Base-by-base conservation (phyloP, 2,113 vertebrate genomes). In the Eudyptes chrysolophus region DNA sequence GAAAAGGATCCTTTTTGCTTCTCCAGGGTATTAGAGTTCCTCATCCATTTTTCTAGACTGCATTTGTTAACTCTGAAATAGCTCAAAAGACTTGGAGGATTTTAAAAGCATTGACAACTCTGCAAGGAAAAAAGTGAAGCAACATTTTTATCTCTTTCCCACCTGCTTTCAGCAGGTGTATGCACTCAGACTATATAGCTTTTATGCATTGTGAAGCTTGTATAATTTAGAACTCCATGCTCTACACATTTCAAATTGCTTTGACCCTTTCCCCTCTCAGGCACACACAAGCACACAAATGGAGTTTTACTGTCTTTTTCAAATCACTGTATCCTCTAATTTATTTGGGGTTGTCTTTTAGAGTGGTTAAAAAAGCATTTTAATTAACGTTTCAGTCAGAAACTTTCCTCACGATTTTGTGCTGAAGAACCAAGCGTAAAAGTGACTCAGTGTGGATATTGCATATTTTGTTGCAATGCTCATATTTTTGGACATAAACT, bases 101-200 rank as follows among this genome's bases (percentile, higher is more conserved):
- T 82, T 96, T 94, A 75, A 98, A 97, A 95, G 34, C 48, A 84
- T 42, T 79, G 36, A 95, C 15, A 81, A 51, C 32, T 92, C 66
- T 89, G 38, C n/a, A 92, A 90, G 54, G 32, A 89, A 87, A 83
- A 90, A 79, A n/a, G 13, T 25, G 48, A 92, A 68, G 29, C 9
- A 78, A 79, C 60, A 87, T 89, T 97, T 97, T 97, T 94, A 96
- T 96, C 88, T 97, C 83, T 84, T 96, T 94, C 89, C 65, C 89
- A 95, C 80, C 77, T 96, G 80, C 55, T 92, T 97, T 92, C 74
- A 85, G 96, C 25, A 84, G 87, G 87, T 96, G 79, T 64, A 60
- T 34, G n/a, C 51, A 78, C 57, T 80, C 82, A 83, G 61, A 78
- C 60, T 68, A 52, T 22, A 80, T 30, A 69, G 62, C 60, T 92